A percentile compares a stretch with the other conserved stretches of the same genome.
phyloP scores from a whole-genome alignment of 2,113 vertebrate genomes.

The Pluvianellus socialis region DNA sequence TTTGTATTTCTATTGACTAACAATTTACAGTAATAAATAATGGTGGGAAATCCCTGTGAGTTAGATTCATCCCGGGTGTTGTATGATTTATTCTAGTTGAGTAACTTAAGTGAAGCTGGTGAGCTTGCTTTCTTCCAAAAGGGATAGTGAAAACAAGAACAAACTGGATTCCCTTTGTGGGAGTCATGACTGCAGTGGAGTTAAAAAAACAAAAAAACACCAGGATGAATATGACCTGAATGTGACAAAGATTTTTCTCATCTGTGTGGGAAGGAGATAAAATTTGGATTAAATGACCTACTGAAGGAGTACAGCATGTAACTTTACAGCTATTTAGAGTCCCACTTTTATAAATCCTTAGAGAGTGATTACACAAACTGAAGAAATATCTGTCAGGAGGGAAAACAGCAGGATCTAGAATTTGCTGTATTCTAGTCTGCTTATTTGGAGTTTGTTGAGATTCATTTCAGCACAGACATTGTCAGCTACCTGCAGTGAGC shows the following conservation, averaged over 20 bases:
- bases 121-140: conserved; percentile 16
- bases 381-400: not conserved
- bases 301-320: not conserved
- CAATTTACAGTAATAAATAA: not conserved
- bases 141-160: not conserved
- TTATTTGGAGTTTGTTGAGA: not conserved
- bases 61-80: not conserved
- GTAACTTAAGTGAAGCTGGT: not conserved
- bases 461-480: not conserved
- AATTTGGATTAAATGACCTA: conserved; percentile 12
- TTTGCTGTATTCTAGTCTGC: not conserved
- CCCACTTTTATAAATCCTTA: not conserved
- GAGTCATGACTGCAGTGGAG: conserved; percentile 1
- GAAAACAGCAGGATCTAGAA: not conserved
- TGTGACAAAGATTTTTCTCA: conserved; percentile 13
- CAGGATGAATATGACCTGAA: not conserved
- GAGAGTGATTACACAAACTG: not conserved
- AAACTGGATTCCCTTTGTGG: not conserved
- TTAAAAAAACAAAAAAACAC: not conserved
- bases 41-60: not conserved
- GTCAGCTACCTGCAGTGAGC: not conserved
- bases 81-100: not conserved
- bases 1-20: conserved; percentile 6
- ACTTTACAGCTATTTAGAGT: conserved; percentile 2
- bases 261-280: conserved; percentile 13